Conservation (phyloP, 2,888 invertebrate species). For the Metopia argyrocephala region DNA sequence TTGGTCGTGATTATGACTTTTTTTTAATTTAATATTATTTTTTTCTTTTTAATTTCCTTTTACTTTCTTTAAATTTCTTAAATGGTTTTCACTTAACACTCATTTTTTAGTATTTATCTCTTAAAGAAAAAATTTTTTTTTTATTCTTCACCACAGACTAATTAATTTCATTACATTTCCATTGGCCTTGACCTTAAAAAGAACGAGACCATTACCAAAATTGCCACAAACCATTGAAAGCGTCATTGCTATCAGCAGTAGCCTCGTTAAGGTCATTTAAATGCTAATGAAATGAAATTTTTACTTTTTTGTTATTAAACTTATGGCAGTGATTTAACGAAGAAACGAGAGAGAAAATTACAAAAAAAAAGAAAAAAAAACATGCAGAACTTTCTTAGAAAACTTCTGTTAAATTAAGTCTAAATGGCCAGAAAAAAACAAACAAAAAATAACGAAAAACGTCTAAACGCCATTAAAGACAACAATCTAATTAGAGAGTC, state of each 20-base stretch:
- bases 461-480: conserved; percentile 34
- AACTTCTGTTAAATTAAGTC: conserved; percentile 17
- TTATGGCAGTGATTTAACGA: conserved; percentile 51
- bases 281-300: conserved; percentile 52
- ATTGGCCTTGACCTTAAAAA: conserved; percentile 48
- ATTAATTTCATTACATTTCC: conserved; percentile 45
- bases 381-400: neutral
- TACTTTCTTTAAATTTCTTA: neutral
- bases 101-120: neutral
- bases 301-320: conserved; percentile 5
- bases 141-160: conserved; percentile 32
- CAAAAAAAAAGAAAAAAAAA: conserved; percentile 23
- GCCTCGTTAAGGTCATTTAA: conserved; percentile 47
- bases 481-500: conserved; percentile 73
- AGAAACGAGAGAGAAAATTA: conserved; percentile 1
- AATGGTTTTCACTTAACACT: neutral
- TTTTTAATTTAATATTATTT: neutral
- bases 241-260: neutral
- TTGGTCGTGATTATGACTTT: neutral
- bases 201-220: neutral
- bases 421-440: conserved; percentile 57
- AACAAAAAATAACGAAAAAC: neutral
- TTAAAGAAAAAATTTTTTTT: no score
- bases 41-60: neutral
- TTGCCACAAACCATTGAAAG: neutral